A percentile compares a stretch with the other conserved stretches of the same genome.
These are phyloP conservation scores for Pelmatolapia mariae DNA, from an alignment of 2,113 vertebrate species.

Conservation along the genomic window DNA sequence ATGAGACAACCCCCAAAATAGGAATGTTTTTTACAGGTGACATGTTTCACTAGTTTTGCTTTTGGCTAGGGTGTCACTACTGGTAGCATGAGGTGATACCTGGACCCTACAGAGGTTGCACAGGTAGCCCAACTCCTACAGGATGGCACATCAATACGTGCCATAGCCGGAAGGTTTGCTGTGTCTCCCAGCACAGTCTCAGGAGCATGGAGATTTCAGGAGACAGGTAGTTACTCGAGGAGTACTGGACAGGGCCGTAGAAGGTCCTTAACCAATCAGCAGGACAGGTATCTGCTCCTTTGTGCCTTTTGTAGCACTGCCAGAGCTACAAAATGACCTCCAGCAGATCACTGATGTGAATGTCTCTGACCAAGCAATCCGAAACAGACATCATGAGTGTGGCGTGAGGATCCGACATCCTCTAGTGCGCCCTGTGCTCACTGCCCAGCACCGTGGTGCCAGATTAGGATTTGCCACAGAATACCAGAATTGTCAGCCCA, in stretches of 20 bases:
- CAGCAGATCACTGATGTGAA: neutral
- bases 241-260: neutral
- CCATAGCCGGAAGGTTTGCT: neutral
- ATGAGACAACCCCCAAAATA: accelerated
- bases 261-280: neutral
- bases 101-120: neutral
- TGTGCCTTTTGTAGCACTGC: neutral
- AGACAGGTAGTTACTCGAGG: neutral
- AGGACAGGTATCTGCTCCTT: neutral
- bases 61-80: accelerated
- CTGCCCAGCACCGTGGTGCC: neutral
- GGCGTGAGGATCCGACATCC: accelerated
- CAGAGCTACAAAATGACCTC: neutral
- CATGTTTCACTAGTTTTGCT: neutral
- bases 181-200: neutral
- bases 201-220: neutral
- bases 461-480: neutral
- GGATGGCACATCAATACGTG: neutral
- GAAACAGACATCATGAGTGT: neutral
- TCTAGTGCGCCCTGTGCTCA: neutral
- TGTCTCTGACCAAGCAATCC: neutral
- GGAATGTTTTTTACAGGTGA: neutral
- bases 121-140: neutral
- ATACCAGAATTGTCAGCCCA: neutral
- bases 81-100: neutral